phyloP scores from a whole-genome alignment of 1,140 invertebrate species.

The Caerostris darwini region DNA sequence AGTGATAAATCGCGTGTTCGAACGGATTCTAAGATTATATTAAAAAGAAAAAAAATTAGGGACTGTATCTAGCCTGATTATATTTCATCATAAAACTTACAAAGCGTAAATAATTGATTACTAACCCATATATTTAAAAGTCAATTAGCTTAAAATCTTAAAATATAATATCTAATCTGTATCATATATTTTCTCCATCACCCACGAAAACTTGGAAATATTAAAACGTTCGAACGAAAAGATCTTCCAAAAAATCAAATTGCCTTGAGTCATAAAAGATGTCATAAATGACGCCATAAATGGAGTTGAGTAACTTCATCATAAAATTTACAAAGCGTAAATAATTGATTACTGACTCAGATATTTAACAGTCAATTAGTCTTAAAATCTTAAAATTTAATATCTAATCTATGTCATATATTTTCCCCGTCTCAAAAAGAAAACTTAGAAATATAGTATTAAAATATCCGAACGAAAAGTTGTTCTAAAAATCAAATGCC shows the following conservation, averaged over 20 bases:
- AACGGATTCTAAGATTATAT: neutral
- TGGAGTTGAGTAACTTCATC: too few species aligned
- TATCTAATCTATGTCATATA: neutral
- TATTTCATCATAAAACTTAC: neutral
- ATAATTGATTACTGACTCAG: too few species aligned
- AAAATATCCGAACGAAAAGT: slow-evolving; percentile 16
- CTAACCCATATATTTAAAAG: neutral
- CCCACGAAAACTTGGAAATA: slow-evolving; percentile 35
- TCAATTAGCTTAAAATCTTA: too few species aligned
- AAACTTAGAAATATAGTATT: slow-evolving; percentile 8
- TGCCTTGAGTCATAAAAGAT: neutral
- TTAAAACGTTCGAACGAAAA: slow-evolving; percentile 37
- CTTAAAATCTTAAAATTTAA: too few species aligned
- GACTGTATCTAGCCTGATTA: slow-evolving; percentile 6
- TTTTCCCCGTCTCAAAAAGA: neutral
- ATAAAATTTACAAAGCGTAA: neutral
- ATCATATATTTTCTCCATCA: slow-evolving; percentile 22
- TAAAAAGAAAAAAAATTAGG: neutral
- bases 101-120: slow-evolving; percentile 19
- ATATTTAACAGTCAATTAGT: too few species aligned
- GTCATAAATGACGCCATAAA: too few species aligned
- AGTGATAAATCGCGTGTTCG: slow-evolving; percentile 39
- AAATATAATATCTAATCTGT: too few species aligned
- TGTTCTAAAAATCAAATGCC: slow-evolving; percentile 8
- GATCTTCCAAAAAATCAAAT: slow-evolving; percentile 13